phyloP scores from a whole-genome alignment of 2,113 vertebrate species.

The Pluvialis apricaria region DNA sequence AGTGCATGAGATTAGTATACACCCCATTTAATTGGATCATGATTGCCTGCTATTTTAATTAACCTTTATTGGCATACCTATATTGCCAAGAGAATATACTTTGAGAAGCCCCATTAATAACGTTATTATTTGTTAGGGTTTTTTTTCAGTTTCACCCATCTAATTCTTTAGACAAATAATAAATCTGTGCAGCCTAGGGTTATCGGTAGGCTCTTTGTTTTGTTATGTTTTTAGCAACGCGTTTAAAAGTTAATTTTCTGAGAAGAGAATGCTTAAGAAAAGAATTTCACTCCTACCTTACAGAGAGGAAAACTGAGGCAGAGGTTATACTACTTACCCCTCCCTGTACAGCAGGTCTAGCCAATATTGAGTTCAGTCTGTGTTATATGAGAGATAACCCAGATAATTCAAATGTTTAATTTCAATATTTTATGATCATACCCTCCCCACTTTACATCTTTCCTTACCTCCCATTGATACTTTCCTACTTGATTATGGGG shows the following conservation, averaged over 20 bases:
- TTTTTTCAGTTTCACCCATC: background rate
- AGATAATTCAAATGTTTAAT: background rate
- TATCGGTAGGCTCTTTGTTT: background rate
- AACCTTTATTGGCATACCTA: conserved; percentile 42
- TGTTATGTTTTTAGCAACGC: background rate
- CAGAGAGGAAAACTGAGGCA: background rate
- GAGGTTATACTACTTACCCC: background rate
- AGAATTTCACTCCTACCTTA: background rate
- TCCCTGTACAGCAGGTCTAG: fast-evolving
- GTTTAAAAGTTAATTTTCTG: background rate
- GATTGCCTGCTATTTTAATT: conserved; percentile 49
- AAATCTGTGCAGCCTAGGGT: background rate
- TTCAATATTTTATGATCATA: background rate
- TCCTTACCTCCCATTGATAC: background rate
- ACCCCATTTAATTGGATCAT: conserved; percentile 35
- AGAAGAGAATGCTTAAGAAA: background rate
- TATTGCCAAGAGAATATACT: conserved; percentile 9
- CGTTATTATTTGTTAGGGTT: background rate
- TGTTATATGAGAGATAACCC: background rate
- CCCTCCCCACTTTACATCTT: background rate
- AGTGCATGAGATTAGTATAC: conserved; percentile 8
- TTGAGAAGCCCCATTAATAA: conserved; percentile 21
- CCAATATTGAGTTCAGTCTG: background rate
- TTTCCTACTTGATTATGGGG: background rate
- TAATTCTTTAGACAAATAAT: background rate